Evolutionary conservation across 2,113 vertebrate species (phyloP).

Genomic region (Genyomyrus donnyi): DNA sequence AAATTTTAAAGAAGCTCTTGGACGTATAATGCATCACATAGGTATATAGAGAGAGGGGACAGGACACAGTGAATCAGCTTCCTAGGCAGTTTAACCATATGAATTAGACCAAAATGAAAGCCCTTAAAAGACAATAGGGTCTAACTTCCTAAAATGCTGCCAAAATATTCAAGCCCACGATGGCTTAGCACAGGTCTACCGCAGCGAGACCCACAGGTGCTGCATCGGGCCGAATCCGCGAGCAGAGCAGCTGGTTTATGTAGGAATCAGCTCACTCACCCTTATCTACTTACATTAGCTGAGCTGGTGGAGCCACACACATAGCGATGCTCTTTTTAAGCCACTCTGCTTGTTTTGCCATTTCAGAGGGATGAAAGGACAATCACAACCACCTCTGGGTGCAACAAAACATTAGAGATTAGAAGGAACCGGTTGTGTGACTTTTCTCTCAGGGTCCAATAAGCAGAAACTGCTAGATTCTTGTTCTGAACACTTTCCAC

Average conservation of each 20-base stretch:
- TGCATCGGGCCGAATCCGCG: slow-evolving; percentile 31
- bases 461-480: not conserved
- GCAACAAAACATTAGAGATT: slow-evolving; percentile 4
- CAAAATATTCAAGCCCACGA: slow-evolving; percentile 13
- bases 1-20: not conserved
- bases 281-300: slow-evolving; percentile 50
- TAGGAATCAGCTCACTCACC: slow-evolving; percentile 21
- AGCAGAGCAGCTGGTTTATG: slow-evolving; percentile 45
- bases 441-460: not conserved
- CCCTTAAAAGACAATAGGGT: slow-evolving; percentile 48
- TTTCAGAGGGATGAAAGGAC: slow-evolving; percentile 18
- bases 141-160: slow-evolving; percentile 46
- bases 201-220: slow-evolving; percentile 29
- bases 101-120: slow-evolving; percentile 46
- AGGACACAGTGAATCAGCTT: not conserved
- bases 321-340: slow-evolving; percentile 30
- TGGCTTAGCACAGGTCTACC: slow-evolving; percentile 60
- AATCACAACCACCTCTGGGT: not conserved
- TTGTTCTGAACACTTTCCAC: not conserved
- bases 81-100: slow-evolving; percentile 44
- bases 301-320: slow-evolving; percentile 50
- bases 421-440: not conserved
- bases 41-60: not conserved
- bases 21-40: not conserved
- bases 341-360: slow-evolving; percentile 52